Evolutionary conservation across 2,797 vertebrate genomes (phyloP), one percentile per base, ranked within the genome.

Genomic region (Denticeps clupeoides): DNA sequence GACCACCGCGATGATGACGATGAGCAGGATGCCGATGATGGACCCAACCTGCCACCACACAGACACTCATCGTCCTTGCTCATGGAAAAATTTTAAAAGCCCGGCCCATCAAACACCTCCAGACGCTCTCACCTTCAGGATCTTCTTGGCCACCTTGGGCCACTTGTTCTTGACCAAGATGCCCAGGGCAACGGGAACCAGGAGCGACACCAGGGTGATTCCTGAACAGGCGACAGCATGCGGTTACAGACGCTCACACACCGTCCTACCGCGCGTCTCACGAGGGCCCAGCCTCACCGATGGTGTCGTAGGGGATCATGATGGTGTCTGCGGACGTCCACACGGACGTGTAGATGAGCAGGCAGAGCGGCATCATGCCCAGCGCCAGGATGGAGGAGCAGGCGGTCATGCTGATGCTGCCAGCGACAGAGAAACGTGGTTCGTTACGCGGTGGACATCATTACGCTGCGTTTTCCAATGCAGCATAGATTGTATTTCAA

Each of bases 311-410:
- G 2, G 93, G 93, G 59, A 99, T 90, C 47, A 83, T 48, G 59
- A 99, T 84, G 27, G 65, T 49, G 5, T 67, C 41, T 0, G 75
- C 1, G 27, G 89, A 80, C 0, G 85, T 88, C 93, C 93, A 99
- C 48, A 59, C 47, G 24, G 81, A 78, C 51, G 92, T 91, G 61
- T 99, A 99, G 63, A 97, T 44, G 40, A 87, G 68, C 37, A 99
- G 84, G 62, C 91, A 97, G 37, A 98, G 85, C 0, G 95, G 95
- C 95, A 99, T 99, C 95, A 99, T 97, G 18, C 93, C 95, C 74
- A 98, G 64, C n/a, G 91, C 93, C 59, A 99, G 26, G 47, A 99
- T 61, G 0, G 94, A 94, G 41, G 94, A 97, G 41, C 93, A 99
- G 7, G 89, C 80, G 6, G 93, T 98, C 94, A 99, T 99, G 67